Evolutionary conservation across 1,140 invertebrate species (phyloP).

Genomic region (Drosophila littoralis): DNA sequence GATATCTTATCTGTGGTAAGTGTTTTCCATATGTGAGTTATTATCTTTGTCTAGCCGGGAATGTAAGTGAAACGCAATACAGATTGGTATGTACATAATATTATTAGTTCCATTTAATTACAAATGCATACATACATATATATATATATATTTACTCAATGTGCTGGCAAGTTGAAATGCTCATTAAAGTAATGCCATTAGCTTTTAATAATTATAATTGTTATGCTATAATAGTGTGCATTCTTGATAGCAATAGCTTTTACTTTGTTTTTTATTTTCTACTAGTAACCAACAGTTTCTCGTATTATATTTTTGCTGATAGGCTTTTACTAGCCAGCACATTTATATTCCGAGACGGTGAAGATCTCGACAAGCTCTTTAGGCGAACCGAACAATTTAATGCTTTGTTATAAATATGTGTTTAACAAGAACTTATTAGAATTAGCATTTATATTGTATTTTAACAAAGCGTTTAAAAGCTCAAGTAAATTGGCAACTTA

Average conservation of each 20-base stretch:
- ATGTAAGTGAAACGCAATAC: slow-evolving; percentile 14
- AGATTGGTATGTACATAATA: slow-evolving; percentile 16
- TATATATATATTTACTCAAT: slow-evolving; percentile 33
- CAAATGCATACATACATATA: slow-evolving; percentile 34
- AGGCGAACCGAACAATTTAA: neutral
- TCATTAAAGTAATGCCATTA: neutral
- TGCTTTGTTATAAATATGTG: slow-evolving; percentile 1
- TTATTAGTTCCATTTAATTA: slow-evolving; percentile 30
- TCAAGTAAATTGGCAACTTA: slow-evolving; percentile 58
- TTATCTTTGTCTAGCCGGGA: neutral
- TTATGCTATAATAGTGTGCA: slow-evolving; percentile 5
- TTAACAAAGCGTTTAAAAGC: slow-evolving; percentile 41
- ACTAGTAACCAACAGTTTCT: slow-evolving; percentile 14
- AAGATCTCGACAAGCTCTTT: slow-evolving; percentile 17
- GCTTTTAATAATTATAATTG: slow-evolving; percentile 13
- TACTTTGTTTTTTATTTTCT: neutral
- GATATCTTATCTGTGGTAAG: slow-evolving; percentile 7
- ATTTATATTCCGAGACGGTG: neutral
- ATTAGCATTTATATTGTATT: slow-evolving; percentile 20
- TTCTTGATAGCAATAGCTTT: slow-evolving; percentile 16
- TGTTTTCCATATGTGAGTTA: neutral
- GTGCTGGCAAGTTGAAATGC: slow-evolving; percentile 47
- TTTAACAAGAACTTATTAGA: slow-evolving; percentile 20
- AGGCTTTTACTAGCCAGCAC: slow-evolving; percentile 1
- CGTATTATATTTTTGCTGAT: neutral